Percentiles rank a stretch among this genome's conserved stretches.
Conservation (phyloP, 2,888 invertebrate species). For the Acanthosepion lycidas region DNA sequence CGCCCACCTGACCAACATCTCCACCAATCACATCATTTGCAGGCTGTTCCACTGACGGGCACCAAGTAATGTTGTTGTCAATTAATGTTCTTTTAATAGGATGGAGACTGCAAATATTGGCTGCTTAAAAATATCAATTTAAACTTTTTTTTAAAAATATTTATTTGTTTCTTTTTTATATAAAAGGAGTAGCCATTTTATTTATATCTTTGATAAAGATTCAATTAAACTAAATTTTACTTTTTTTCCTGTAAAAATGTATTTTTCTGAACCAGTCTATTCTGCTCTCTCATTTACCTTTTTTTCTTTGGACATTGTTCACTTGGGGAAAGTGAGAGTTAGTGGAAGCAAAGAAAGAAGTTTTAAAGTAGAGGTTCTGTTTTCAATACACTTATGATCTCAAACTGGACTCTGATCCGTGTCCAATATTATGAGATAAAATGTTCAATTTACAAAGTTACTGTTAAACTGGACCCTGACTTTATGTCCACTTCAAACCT, state of each 20-base stretch:
- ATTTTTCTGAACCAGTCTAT: too few relatives aligned
- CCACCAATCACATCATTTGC: constrained; percentile 36
- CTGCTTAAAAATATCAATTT: not conserved
- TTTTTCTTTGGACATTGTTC: too few relatives aligned
- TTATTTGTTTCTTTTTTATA: not conserved
- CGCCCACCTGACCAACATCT: not conserved
- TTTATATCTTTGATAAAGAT: not conserved
- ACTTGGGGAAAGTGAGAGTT: too few relatives aligned
- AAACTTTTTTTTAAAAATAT: not conserved
- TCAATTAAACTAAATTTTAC: not conserved
- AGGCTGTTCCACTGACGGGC: constrained; percentile 33
- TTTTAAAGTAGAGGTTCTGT: too few relatives aligned
- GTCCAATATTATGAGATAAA: too few relatives aligned
- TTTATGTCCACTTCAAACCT: too few relatives aligned
- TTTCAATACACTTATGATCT: too few relatives aligned
- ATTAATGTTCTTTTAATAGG: not conserved
- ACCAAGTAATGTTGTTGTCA: constrained; percentile 33
- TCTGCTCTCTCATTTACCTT: too few relatives aligned
- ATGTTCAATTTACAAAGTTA: too few relatives aligned
- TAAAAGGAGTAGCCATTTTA: not conserved
- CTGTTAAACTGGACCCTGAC: too few relatives aligned
- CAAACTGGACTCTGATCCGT: too few relatives aligned
- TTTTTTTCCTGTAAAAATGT: not conserved
- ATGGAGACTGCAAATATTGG: not conserved
- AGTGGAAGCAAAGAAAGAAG: too few relatives aligned